Conservation (phyloP, 2,888 invertebrate species). For the Acleris sparsana region DNA sequence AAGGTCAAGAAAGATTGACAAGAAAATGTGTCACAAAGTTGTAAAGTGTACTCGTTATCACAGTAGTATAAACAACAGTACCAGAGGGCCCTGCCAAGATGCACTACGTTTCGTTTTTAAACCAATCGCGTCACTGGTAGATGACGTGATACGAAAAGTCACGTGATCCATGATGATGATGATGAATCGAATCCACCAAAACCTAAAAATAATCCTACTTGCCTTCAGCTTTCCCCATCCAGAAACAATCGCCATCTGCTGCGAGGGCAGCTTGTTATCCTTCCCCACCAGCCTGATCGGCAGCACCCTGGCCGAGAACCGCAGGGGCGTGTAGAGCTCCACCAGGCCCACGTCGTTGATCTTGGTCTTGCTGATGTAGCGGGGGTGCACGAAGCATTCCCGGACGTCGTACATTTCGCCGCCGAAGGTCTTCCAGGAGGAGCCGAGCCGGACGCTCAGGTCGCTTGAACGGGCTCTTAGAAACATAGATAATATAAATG, state of each 20-base stretch:
- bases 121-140: too few species aligned
- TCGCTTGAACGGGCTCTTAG: slow-evolving; percentile 64
- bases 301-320: slow-evolving; percentile 67
- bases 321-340: slow-evolving; percentile 64
- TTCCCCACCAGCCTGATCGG: slow-evolving; percentile 65
- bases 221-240: slow-evolving; percentile 77
- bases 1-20: too few species aligned
- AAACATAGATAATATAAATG: too few species aligned
- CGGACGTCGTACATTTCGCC: slow-evolving; percentile 78
- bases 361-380: slow-evolving; percentile 72
- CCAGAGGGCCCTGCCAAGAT: too few species aligned
- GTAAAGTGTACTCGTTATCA: too few species aligned
- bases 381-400: slow-evolving; percentile 69
- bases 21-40: too few species aligned
- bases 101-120: too few species aligned
- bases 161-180: too few species aligned
- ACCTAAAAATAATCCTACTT: too few species aligned
- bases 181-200: too few species aligned
- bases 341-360: slow-evolving; percentile 77
- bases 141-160: too few species aligned
- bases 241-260: slow-evolving; percentile 68
- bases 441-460: slow-evolving; percentile 76
- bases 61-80: too few species aligned
- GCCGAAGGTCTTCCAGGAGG: slow-evolving; percentile 77
- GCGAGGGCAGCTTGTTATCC: slow-evolving; percentile 54